Evolutionary conservation across 2,113 vertebrate genomes (phyloP).

Genomic region (Physeter macrocephalus): DNA sequence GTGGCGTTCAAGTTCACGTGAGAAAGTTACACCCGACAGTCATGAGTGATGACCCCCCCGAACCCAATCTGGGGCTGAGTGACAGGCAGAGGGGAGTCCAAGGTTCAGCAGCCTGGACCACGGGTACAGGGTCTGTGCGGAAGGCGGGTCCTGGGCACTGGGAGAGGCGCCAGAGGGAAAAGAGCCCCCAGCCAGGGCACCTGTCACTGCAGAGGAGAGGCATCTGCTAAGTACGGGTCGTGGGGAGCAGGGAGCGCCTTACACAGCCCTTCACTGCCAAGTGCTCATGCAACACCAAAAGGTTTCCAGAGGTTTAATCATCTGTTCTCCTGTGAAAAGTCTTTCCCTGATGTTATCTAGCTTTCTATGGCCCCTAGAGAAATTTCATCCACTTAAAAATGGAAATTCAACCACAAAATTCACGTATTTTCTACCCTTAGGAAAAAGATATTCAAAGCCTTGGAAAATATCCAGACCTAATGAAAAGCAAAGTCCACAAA

Average conservation of each 20-base stretch:
- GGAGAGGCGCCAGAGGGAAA: background rate
- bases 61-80: background rate
- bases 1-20: background rate
- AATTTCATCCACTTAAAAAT: background rate
- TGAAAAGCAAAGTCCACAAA: conserved; percentile 1
- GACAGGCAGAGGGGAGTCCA: background rate
- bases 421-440: background rate
- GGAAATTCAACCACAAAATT: conserved; percentile 13
- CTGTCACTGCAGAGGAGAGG: background rate
- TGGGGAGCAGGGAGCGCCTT: background rate
- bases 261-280: background rate
- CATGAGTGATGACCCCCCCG: background rate
- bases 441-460: background rate
- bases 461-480: background rate
- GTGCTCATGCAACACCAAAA: background rate
- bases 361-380: background rate
- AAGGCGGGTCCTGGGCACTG: background rate
- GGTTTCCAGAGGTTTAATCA: background rate
- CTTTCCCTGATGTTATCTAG: background rate
- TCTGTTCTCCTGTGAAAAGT: background rate
- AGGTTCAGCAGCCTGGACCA: background rate
- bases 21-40: background rate
- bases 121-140: background rate
- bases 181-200: background rate
- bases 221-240: background rate